These are phyloP conservation scores for Tipula confusa DNA, from an alignment of 2,888 invertebrate genomes.

Conservation along the genomic window DNA sequence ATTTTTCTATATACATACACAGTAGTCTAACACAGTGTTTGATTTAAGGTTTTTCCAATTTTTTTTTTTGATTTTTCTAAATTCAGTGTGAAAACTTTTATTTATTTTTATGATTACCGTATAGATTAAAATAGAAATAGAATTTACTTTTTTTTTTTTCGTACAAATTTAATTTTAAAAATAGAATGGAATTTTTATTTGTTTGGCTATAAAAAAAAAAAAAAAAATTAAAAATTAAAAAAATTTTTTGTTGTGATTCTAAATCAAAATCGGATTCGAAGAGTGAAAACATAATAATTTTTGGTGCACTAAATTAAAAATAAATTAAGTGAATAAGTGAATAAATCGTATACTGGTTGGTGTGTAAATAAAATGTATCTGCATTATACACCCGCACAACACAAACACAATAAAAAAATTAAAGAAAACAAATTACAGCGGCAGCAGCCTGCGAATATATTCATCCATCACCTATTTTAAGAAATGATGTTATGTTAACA, in stretches of 20 bases:
- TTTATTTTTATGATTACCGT: neutral
- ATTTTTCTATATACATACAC: no score
- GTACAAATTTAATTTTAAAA: neutral
- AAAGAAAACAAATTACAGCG: no score
- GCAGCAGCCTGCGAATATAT: neutral
- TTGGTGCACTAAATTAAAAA: neutral
- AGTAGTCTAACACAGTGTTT: neutral
- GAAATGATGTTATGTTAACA: neutral
- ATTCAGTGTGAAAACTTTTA: neutral
- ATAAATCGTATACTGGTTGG: no score
- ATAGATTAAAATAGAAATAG: neutral
- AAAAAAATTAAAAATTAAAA: neutral
- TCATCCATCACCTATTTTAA: constrained; percentile 5
- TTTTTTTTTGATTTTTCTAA: neutral
- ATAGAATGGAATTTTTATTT: constrained; percentile 3
- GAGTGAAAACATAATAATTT: constrained; percentile 8
- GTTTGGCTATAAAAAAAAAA: constrained; percentile 15
- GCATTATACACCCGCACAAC: neutral
- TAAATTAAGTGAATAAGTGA: neutral
- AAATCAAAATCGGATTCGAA: neutral
- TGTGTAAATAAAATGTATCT: neutral
- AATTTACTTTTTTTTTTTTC: neutral
- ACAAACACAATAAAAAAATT: no score
- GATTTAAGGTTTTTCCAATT: neutral
- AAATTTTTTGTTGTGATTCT: neutral